Base-by-base conservation (phyloP, 2,888 invertebrate species). In the Orthonevra nobilis region DNA sequence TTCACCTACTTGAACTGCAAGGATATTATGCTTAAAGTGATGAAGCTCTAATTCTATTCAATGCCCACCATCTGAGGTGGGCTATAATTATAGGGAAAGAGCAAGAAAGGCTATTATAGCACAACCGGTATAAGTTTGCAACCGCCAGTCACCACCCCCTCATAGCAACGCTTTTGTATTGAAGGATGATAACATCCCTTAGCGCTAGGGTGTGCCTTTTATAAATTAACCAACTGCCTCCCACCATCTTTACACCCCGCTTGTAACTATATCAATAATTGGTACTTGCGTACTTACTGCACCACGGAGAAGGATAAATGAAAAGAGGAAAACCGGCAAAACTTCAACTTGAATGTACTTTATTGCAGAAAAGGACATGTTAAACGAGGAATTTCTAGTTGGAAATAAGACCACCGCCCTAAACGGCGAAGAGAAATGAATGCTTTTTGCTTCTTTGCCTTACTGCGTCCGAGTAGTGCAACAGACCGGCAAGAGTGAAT, bases 321-420 rank as follows among this genome's bases (percentile, higher is more conserved):
- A 3, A 23, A 23, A 23, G 3, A 23, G 3, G 5, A 23, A 23
- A 23, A 23, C 54, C 17, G 46, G 46, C 32, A 9, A 56, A 66
- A 56, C 38, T 56, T 56, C 56, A n/a, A n/a, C n/a, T n/a, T n/a
- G n/a, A 52, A 17, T 34, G 30, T 54, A 66, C 44, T 42, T 15
- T 50, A 26, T 40, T 52, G 30, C 19, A 19, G 54, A 28, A 17
- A 44, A 44, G 44, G 54, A 44, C n/a, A n/a, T n/a, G n/a, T n/a
- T 5, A 26, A 48, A 7, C 3, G n/a, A 40, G 3, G n/a, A 60
- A 42, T 12, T 12, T 36, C 19, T 44, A 70, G 61, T 61, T 61
- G 70, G 70, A 61, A 70, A 70, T 36, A 52, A 46, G 70, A 70
- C 61, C 61, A 70, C 70, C 70, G 61, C 70, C 70, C 70, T 70